Base-by-base conservation (phyloP, 2,888 invertebrate genomes). In the Coleophora deauratella region DNA sequence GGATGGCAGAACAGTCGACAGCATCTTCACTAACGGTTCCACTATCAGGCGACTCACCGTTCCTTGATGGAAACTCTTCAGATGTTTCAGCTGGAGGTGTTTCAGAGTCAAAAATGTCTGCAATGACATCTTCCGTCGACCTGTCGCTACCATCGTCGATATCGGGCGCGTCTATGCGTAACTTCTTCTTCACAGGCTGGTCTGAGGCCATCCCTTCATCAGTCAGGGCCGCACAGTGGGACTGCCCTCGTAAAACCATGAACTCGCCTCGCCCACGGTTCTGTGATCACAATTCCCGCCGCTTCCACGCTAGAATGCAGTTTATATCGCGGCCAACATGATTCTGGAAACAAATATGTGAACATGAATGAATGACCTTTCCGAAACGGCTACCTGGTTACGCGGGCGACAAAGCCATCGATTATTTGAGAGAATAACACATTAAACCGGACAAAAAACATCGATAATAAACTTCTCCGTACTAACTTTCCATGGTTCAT, bases 161-260 rank as follows among this genome's bases (percentile, higher is more conserved):
- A 47, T 88, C 88, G 9, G 88, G 88, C 8, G 87, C 87, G 54
- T 91, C 90, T 54, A 93, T 90, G 63, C 93, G 89, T 68, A 92
- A 91, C 69, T 94, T 91, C 86, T 95, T 95, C 71, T 93, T 94
- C 58, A 92, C 91, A 54, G 95, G 95, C 81, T 94, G 94, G 78
- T 93, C 92, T 55, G 90, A 90, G 66, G 89, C 91, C 91, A 92
- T 92, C 60, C 79, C 87, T 78, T 82, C 86, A 78, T 85, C 78
- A 71, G 82, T 74, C 73, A 80, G 78, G 71, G 80, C 77, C 72
- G 67, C 66, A 66, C 85, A 87, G 62, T 73, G 68, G 54, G 82
- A 74, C 61, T 87, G 86, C 76, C 87, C 86, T 72, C 88, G 85
- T 79, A 89, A 88, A 88, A 91, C 91, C 91, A 91, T 91, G 67